Percentiles rank a stretch among this genome's conserved stretches.
Conservation (phyloP, 2,113 vertebrate genomes). For the Nothoprocta pentlandii region DNA sequence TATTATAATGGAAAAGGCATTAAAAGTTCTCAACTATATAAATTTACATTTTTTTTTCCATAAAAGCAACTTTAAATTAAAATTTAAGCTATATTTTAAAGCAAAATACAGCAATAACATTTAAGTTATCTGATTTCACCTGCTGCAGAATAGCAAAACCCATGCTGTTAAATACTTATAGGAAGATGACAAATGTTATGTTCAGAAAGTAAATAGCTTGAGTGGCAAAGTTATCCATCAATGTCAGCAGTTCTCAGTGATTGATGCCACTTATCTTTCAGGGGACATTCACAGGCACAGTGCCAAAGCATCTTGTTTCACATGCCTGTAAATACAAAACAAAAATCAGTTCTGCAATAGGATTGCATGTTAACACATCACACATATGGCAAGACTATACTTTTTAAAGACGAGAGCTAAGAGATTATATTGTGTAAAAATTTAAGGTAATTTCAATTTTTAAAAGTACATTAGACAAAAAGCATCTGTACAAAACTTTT, state of each 20-base stretch:
- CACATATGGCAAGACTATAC: background rate
- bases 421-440: background rate
- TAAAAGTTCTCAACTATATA: constrained; percentile 88
- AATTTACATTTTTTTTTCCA: constrained; percentile 91
- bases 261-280: background rate
- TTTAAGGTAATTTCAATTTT: background rate
- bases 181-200: background rate
- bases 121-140: constrained; percentile 50
- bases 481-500: background rate
- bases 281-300: background rate
- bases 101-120: constrained; percentile 72
- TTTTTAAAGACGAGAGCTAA: background rate
- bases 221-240: background rate
- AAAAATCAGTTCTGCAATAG: background rate
- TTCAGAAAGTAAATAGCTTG: background rate
- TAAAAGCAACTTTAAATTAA: constrained; percentile 90
- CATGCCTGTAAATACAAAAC: constrained; percentile 72
- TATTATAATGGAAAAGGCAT: constrained; percentile 86
- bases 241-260: constrained; percentile 27
- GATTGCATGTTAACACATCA: background rate
- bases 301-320: constrained; percentile 43
- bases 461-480: background rate
- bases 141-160: constrained; percentile 30
- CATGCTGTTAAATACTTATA: constrained; percentile 30
- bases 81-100: constrained; percentile 80